Conservation (phyloP, 2,888 invertebrate species). For the Leptopterna dolabrata region DNA sequence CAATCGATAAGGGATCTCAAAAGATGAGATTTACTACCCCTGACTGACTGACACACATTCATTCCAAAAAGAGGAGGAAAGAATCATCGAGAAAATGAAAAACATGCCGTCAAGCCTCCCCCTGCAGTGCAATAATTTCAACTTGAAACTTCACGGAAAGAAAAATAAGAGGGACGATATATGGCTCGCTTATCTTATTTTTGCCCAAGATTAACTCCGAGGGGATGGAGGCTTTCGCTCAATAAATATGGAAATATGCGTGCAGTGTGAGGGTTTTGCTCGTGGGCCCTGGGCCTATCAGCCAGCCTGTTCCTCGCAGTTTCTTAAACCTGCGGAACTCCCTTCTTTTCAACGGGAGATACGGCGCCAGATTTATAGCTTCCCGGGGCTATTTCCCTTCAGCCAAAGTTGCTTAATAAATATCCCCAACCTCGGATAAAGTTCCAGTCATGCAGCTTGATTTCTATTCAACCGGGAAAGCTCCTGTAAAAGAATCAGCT, state of each 20-base stretch:
- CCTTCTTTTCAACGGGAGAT: constrained; percentile 19
- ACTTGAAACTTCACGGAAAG: background rate
- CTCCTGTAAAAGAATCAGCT: too few relatives aligned
- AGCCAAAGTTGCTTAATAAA: constrained; percentile 22
- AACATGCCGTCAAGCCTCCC: background rate
- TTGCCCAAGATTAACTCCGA: constrained; percentile 14
- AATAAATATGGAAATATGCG: constrained; percentile 35
- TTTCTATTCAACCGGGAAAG: too few relatives aligned
- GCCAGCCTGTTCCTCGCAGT: background rate
- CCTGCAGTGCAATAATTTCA: background rate
- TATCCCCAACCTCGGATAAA: background rate
- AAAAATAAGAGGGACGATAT: constrained; percentile 5
- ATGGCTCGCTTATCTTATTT: constrained; percentile 18
- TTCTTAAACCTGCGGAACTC: background rate
- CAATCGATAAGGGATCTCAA: too few relatives aligned
- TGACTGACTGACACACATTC: background rate
- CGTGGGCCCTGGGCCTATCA: background rate
- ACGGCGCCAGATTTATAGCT: constrained; percentile 17
- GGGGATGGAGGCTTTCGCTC: background rate
- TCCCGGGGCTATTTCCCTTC: background rate
- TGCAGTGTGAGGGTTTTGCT: background rate
- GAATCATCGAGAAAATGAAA: background rate
- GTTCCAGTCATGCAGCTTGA: background rate
- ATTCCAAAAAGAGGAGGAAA: background rate
- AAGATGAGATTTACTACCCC: background rate